Base-by-base conservation (phyloP, 2,888 invertebrate species). In the Catocala nupta region DNA sequence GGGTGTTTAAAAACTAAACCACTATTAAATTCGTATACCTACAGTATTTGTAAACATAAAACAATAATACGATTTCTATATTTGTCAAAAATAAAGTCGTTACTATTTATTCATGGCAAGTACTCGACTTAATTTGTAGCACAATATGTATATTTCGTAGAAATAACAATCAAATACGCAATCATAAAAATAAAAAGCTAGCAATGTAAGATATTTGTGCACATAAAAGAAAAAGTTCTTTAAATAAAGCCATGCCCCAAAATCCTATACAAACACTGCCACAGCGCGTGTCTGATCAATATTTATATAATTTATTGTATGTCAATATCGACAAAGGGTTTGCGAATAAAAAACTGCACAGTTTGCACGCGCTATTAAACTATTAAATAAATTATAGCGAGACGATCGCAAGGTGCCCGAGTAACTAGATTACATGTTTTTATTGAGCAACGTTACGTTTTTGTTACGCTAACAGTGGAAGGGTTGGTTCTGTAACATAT, bases 321-420 rank as follows among this genome's bases (percentile, higher is more conserved):
- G 87, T 90, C 93, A 82, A 92, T 93, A 89, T 77, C 83, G 80
- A 85, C 85, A 91, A 93, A 91, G 90, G 92, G 91, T 90, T 90
- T 33, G 68, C 59, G 73, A 82, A 83, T 84, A 90, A 90, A 91
- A 87, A 88, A 81, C 71, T 81, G 66, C 65, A 71, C 79, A 77
- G 73, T 68, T 88, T 87, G 84, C 81, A 86, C 83, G 90, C 85
- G 71, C 91, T 88, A 91, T 92, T 90, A 89, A 87, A 84, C 85
- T 83, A 85, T 88, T 90, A 85, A 82, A 83, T 79, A 82, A 83
- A 87, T 84, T 76, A 82, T 63, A 75, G 71, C 77, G 63, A 70
- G 57, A 33, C 62, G 39, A 43, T 47, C 16, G 61, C 61, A 71
- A 77, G 75, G 68, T 63, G 61, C 59, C 55, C 44, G 66, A 57